Conservation (phyloP, 2,113 vertebrate species). For the human region DNA sequence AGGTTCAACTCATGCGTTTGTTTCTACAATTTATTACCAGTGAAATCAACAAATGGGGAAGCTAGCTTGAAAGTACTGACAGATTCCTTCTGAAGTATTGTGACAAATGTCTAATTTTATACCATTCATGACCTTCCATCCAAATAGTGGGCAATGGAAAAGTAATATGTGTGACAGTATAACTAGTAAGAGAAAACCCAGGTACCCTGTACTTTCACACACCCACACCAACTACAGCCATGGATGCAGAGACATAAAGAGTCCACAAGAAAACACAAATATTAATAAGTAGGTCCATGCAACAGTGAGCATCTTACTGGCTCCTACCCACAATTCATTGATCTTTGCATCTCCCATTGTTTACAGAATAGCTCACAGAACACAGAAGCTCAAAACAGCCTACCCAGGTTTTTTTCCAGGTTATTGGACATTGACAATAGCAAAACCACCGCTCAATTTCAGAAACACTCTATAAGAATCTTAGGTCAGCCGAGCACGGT, state of each 20-base stretch:
- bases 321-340: not conserved
- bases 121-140: not conserved
- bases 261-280: not conserved
- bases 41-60: not conserved
- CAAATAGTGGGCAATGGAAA: not conserved
- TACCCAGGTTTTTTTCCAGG: not conserved
- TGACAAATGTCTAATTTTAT: not conserved
- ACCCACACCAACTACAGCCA: not conserved
- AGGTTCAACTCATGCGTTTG: not conserved
- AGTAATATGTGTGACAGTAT: not conserved
- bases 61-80: not conserved
- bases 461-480: not conserved
- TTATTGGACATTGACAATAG: not conserved
- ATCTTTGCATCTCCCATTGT: not conserved
- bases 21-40: constrained; percentile 6
- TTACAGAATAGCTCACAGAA: not conserved
- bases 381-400: not conserved
- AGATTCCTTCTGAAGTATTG: not conserved
- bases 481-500: not conserved
- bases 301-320: not conserved
- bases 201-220: not conserved
- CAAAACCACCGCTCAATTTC: not conserved
- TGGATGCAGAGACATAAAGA: not conserved
- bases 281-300: not conserved
- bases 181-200: not conserved